Percentiles rank a stretch among this genome's conserved stretches.
Evolutionary conservation across 2,797 vertebrate species (phyloP).

Genomic region (Cossypha dichroa): DNA sequence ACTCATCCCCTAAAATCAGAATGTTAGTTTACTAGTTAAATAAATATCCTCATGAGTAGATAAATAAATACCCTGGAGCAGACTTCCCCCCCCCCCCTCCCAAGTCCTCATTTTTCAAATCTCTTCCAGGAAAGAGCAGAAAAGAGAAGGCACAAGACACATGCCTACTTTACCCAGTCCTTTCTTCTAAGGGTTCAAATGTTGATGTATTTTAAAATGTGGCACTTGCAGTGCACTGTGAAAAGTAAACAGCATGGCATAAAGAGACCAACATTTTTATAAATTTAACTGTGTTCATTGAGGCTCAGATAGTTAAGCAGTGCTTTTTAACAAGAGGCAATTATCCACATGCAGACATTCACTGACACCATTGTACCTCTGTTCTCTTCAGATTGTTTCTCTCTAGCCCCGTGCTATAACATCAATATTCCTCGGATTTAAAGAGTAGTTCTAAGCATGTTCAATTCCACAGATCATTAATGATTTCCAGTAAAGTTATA

Average conservation of each 20-base stretch:
- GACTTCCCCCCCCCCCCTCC: accelerated
- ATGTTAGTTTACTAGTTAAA: background rate
- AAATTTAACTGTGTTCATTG: background rate
- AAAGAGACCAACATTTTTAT: background rate
- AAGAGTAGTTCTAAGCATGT: background rate
- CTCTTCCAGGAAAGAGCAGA: background rate
- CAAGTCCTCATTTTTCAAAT: background rate
- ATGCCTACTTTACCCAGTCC: background rate
- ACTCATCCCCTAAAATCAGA: background rate
- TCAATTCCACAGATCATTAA: background rate
- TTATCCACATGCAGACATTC: background rate
- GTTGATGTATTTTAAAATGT: background rate
- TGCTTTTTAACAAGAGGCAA: background rate
- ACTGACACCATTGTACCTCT: background rate
- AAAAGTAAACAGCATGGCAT: background rate
- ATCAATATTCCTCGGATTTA: background rate
- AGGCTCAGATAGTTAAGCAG: background rate
- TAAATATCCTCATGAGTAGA: background rate
- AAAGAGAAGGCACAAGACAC: background rate
- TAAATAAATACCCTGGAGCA: background rate
- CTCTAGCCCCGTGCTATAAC: background rate
- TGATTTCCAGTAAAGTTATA: background rate
- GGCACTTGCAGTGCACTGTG: background rate
- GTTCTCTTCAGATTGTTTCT: background rate
- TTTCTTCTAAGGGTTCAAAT: background rate